Base-by-base conservation (phyloP, 2,113 vertebrate genomes). In the Cathartes aura region DNA sequence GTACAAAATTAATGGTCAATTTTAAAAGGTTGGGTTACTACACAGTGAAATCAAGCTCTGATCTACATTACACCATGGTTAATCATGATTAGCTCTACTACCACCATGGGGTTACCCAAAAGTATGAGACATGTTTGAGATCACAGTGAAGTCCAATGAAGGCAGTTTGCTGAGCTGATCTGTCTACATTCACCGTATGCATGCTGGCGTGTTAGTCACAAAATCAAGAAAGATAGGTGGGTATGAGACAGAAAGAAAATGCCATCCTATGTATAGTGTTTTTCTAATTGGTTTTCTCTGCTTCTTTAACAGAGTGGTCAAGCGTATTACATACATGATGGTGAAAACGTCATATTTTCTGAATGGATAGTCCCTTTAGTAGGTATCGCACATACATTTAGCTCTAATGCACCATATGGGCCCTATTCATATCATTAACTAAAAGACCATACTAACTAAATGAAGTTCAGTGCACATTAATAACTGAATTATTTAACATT, bases 301-400 rank as follows among this genome's bases (percentile, higher is more conserved):
- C 26, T 80, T 92, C 83, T 84, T 87, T 94, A 97, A 71, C 98
- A 99, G 99, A 99, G 98, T 24, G 99, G 99, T 50, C 99, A 99
- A 96, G 98, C 97, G 0, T 99, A 99, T 93, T 99, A 99, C 95
- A 99, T 99, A 96, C 99, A 99, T 1, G 99, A 99, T 3, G 99
- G 99, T 8, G 98, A 99, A 62, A 99, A 98, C 1, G 98, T 99
- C 87, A 98, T 99, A 92, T 97, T 99, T 87, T 99, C 99, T 23
- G 99, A 99, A 80, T 99, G 99, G 99, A 97, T 99, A 52, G 97
- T 98, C 17, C 99, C 99, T 4, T 79, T 99, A 98, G 99, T 99
- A 98, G 24, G 99, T 99, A 64, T 47, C 68, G 48, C 73, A 17
- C 34, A 7, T 3, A 2, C 23, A 3, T 26, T 40, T 48, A 36